These are phyloP conservation scores for Podarcis cretensis DNA, from an alignment of 2,113 vertebrate species.

Conservation along the genomic window DNA sequence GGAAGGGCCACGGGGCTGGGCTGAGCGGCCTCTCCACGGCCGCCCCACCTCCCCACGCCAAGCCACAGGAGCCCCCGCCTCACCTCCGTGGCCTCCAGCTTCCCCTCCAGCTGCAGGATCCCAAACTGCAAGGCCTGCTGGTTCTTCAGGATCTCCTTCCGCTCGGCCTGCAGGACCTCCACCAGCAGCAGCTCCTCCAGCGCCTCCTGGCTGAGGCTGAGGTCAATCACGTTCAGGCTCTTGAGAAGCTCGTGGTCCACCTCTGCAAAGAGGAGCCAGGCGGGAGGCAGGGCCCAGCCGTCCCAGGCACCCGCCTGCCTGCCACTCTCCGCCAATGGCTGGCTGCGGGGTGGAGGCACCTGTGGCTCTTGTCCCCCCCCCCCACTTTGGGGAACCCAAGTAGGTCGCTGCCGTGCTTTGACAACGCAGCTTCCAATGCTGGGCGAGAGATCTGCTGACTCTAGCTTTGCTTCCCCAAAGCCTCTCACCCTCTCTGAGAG, in stretches of 20 bases:
- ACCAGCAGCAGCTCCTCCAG: slow-evolving; percentile 79
- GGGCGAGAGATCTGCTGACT: too few species aligned
- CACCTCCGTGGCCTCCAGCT: slow-evolving; percentile 61
- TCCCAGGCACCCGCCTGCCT: too few species aligned
- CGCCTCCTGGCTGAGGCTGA: slow-evolving; percentile 75
- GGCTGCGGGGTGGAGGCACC: too few species aligned
- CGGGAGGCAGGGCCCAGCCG: not conserved
- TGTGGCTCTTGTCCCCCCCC: too few species aligned
- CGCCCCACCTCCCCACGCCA: too few species aligned
- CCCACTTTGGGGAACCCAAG: too few species aligned
- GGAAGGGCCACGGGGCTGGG: too few species aligned
- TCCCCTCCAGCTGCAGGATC: slow-evolving; percentile 64
- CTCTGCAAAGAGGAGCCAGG: slow-evolving; percentile 58
- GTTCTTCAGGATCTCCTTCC: slow-evolving; percentile 66
- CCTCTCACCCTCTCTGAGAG: not conserved
- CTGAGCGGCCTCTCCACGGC: too few species aligned
- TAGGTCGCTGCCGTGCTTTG: too few species aligned
- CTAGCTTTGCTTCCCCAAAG: too few species aligned
- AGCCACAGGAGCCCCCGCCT: not conserved
- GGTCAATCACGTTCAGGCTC: slow-evolving; percentile 77
- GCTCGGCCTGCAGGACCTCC: slow-evolving; percentile 74
- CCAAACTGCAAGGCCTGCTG: slow-evolving; percentile 64
- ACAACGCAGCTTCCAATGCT: too few species aligned
- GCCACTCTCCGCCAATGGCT: too few species aligned
- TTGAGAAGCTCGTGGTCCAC: slow-evolving; percentile 76